Evolutionary conservation across 1,140 invertebrate species (phyloP).

Genomic region (Drosophila carrolli): DNA sequence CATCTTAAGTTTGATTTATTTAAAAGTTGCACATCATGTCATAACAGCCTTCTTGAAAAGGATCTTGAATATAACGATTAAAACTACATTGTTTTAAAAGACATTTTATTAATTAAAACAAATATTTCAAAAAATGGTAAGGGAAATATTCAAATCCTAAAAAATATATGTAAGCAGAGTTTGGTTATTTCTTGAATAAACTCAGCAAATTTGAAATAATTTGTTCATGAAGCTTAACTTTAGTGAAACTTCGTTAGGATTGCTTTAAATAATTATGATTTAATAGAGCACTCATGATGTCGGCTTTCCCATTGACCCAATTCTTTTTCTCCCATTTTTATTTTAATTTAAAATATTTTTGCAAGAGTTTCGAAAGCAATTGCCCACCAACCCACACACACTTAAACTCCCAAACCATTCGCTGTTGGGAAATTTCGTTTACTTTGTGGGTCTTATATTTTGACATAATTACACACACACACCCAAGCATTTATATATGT

Average conservation of each 20-base stretch:
- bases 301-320: conserved; percentile 25
- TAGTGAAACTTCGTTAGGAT: background rate
- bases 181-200: too few relatives aligned
- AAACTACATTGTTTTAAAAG: too few relatives aligned
- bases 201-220: background rate
- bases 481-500: conserved; percentile 5
- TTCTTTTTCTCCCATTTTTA: conserved; percentile 26
- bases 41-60: too few relatives aligned
- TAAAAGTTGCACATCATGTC: too few relatives aligned
- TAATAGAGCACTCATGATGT: conserved; percentile 17
- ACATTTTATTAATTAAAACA: too few relatives aligned
- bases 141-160: too few relatives aligned
- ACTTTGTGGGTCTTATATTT: conserved; percentile 62
- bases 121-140: too few relatives aligned
- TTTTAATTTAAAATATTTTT: conserved; percentile 57
- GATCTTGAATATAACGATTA: too few relatives aligned
- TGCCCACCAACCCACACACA: conserved; percentile 4
- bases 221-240: background rate
- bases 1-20: too few relatives aligned
- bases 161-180: too few relatives aligned
- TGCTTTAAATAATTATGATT: background rate
- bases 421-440: conserved; percentile 45
- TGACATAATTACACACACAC: conserved; percentile 69
- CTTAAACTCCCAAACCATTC: conserved; percentile 1
- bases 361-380: conserved; percentile 46